Evolutionary conservation across 2,888 invertebrate species (phyloP).

Genomic region (Linnaemya vulpina): DNA sequence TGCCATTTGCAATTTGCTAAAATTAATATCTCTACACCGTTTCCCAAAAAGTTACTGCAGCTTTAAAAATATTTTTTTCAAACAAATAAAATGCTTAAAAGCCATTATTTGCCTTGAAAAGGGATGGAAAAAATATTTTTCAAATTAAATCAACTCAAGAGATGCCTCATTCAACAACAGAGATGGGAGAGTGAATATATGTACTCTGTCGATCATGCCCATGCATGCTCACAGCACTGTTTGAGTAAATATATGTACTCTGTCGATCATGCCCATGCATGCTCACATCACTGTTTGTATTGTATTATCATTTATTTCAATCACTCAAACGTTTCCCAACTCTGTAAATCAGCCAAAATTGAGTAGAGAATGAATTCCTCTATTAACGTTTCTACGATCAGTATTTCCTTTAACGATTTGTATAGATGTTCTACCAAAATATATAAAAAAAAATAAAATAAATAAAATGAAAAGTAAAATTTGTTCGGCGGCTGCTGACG

Average conservation of each 20-base stretch:
- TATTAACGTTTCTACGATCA: conserved; percentile 37
- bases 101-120: neutral
- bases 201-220: neutral
- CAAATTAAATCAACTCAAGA: neutral
- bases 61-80: neutral
- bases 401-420: conserved; percentile 21
- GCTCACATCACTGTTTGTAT: no score
- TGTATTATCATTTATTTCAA: neutral
- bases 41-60: neutral
- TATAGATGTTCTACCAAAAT: neutral
- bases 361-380: neutral
- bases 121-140: neutral
- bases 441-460: neutral
- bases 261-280: neutral
- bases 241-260: neutral
- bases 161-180: neutral
- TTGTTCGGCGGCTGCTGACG: conserved; percentile 14
- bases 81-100: neutral
- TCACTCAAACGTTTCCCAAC: neutral
- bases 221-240: no score
- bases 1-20: no score
- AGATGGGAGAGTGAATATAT: neutral
- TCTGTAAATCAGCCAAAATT: neutral
- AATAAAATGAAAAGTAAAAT: neutral
- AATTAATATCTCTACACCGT: no score